Base-by-base conservation (phyloP, 2,888 invertebrate genomes). In the Lepidocyrtinus sp. region DNA sequence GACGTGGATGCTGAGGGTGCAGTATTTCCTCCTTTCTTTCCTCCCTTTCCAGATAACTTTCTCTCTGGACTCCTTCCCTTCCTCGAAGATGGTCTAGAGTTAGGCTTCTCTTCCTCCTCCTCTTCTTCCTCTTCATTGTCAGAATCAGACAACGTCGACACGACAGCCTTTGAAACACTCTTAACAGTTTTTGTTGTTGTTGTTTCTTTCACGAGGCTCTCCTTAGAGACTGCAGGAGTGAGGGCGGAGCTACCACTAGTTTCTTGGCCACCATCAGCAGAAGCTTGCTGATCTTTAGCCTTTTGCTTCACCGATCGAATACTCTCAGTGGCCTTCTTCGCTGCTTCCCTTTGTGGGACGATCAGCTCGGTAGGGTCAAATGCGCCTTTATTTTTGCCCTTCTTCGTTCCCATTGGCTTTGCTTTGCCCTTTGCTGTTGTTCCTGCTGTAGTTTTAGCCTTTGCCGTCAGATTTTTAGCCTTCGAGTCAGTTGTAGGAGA, bases 261-360 rank as follows among this genome's bases (percentile, higher is more conserved):
- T 1, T 63, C 59, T 59, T 21, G 0, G 36, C 26, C 21, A 27
- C 70, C 19, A 70, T 70, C 17, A 36, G 50, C 12, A 63, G 69
- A 25, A 2, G 9, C 22, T 21, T 36, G 62, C n/a, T 64, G 55
- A 12, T 83, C 84, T 89, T 90, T 85, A 91, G 71, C 9, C 59
- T 93, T 64, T 92, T 93, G 21, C 92, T 90, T 90, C 26, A 90
- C 89, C 24, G 90, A 88, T 61, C 90, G 93, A 92, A 96, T 93
- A 87, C 94, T 96, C 89, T 96, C 96, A 0, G 95, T 94, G 0
- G 96, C 96, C 88, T 96, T 96, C 88, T 96, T 96, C 25, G 96
- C 96, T 26, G 96, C 96, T 89, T 96, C 95, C 71, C 96, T 90
- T 88, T 96, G 96, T 1, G 96, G 96, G 59, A 96, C 96, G 84